Percentiles rank a stretch among this genome's conserved stretches.
Conservation (phyloP, 2,113 vertebrate genomes). For the Bostrychus sinensis region DNA sequence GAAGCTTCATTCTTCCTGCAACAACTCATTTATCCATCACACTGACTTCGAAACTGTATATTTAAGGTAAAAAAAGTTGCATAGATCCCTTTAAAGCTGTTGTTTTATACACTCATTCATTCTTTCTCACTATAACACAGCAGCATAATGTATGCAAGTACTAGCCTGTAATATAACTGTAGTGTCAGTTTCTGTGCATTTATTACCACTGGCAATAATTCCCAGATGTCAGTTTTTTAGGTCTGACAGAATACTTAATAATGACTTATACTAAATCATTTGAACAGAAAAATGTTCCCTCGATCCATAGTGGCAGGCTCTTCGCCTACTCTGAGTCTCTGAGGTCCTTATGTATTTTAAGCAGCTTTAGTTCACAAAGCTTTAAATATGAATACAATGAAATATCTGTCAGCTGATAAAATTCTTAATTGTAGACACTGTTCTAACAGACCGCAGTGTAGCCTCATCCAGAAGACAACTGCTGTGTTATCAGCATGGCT, state of each 20-base stretch:
- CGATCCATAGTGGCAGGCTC: slow-evolving; percentile 11
- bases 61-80: no score
- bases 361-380: slow-evolving; percentile 25
- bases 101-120: neutral
- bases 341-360: slow-evolving; percentile 41
- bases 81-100: neutral
- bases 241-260: neutral
- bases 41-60: no score
- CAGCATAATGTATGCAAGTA: neutral
- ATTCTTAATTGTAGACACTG: neutral
- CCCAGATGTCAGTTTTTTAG: neutral
- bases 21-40: no score
- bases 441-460: neutral
- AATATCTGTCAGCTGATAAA: slow-evolving; percentile 13
- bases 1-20: no score
- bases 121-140: neutral
- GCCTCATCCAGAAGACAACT: neutral
- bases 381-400: neutral
- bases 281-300: slow-evolving; percentile 10
- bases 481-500: slow-evolving; percentile 14
- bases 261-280: slow-evolving; percentile 31
- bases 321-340: slow-evolving; percentile 17
- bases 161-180: neutral
- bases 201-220: neutral
- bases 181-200: neutral